These are phyloP conservation scores for Spicauda simplicius DNA, from an alignment of 2,888 invertebrate genomes.

Conservation along the genomic window DNA sequence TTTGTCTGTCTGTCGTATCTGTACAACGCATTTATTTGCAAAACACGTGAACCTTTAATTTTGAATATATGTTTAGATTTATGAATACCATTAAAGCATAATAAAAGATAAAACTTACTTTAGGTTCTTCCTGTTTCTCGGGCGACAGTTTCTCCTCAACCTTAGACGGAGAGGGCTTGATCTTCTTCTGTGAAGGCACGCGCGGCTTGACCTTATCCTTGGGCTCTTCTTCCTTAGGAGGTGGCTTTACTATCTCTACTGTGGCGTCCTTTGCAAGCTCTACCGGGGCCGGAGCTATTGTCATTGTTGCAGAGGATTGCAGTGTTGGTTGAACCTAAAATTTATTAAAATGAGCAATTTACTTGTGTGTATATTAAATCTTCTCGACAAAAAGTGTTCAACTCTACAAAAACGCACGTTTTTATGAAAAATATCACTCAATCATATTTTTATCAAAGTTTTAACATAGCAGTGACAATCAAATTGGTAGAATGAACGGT, in stretches of 20 bases:
- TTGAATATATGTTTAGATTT: too few relatives aligned
- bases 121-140: slow-evolving; percentile 65
- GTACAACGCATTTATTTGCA: too few relatives aligned
- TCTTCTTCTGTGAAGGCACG: slow-evolving; percentile 54
- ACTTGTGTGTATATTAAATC: too few relatives aligned
- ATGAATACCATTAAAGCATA: too few relatives aligned
- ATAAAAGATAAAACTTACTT: slow-evolving; percentile 50
- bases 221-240: slow-evolving; percentile 57
- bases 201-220: slow-evolving; percentile 61
- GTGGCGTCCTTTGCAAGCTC: slow-evolving; percentile 60
- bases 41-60: too few relatives aligned
- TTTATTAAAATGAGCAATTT: background rate
- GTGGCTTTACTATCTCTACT: slow-evolving; percentile 58
- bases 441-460: too few relatives aligned
- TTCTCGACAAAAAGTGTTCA: too few relatives aligned
- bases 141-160: slow-evolving; percentile 56
- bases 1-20: too few relatives aligned
- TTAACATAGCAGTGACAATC: too few relatives aligned
- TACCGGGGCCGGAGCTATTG: slow-evolving; percentile 62
- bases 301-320: slow-evolving; percentile 76
- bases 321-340: slow-evolving; percentile 60
- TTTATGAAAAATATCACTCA: too few relatives aligned
- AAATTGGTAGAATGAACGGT: too few relatives aligned
- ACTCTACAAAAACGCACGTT: too few relatives aligned
- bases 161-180: slow-evolving; percentile 59